Conservation (phyloP, 2,113 vertebrate species). For the Rattus rattus region DNA sequence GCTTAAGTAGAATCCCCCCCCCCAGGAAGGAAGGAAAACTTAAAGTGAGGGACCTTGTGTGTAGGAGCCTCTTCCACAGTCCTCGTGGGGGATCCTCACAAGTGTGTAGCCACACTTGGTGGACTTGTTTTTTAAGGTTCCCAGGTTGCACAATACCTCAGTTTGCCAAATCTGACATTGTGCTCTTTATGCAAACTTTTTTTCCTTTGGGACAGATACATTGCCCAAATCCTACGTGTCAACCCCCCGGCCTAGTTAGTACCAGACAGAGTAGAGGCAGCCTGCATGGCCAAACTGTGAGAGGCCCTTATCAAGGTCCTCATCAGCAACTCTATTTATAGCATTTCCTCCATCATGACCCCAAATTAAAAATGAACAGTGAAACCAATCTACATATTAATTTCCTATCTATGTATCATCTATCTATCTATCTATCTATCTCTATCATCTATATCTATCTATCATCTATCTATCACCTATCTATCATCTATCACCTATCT, state of each 20-base stretch:
- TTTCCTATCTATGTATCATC: not conserved
- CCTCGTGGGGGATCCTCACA: not conserved
- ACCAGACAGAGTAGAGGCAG: not conserved
- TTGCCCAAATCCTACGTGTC: not conserved
- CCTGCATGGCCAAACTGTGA: fast-evolving
- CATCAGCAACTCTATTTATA: not conserved
- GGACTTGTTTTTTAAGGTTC: not conserved
- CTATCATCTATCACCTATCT: too few species aligned
- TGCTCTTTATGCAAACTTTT: not conserved
- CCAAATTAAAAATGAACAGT: not conserved
- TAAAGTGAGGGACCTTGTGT: not conserved
- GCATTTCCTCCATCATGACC: not conserved
- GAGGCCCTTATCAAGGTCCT: not conserved
- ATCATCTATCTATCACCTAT: not conserved
- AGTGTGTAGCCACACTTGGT: not conserved
- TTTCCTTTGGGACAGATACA: not conserved
- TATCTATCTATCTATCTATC: not conserved
- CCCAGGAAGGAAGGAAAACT: too few species aligned
- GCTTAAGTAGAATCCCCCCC: not conserved
- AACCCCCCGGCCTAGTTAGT: not conserved
- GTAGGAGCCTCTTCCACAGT: too few species aligned
- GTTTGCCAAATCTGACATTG: not conserved
- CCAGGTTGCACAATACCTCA: not conserved
- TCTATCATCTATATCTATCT: not conserved
- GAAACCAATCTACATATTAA: not conserved